Percentiles rank a stretch among this genome's conserved stretches.
phyloP scores from a whole-genome alignment of 2,113 vertebrate genomes.

The Danionella cerebrum region DNA sequence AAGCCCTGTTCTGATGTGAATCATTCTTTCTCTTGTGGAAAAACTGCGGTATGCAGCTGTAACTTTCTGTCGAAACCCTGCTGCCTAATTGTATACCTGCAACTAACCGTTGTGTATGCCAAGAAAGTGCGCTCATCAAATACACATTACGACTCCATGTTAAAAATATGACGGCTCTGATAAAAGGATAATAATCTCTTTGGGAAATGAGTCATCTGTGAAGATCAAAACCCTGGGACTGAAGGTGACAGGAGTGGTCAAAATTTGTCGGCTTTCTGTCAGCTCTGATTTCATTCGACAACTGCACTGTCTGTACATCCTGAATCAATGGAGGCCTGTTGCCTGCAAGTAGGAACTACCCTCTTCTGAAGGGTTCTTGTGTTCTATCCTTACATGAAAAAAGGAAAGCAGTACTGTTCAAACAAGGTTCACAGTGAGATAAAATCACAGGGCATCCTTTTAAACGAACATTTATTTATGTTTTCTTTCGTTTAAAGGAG shows the following conservation, averaged over 20 bases:
- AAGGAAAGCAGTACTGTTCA: no score
- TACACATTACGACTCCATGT: slow-evolving; percentile 31
- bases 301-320: slow-evolving; percentile 14
- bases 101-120: background rate
- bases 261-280: slow-evolving; percentile 48
- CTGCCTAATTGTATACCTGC: no score
- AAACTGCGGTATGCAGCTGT: no score
- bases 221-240: slow-evolving; percentile 42
- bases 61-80: no score
- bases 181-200: slow-evolving; percentile 29
- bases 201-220: background rate
- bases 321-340: slow-evolving; percentile 43
- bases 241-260: slow-evolving; percentile 36
- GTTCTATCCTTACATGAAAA: background rate
- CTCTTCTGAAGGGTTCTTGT: background rate
- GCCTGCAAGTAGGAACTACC: background rate
- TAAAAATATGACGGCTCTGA: slow-evolving; percentile 40
- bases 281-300: slow-evolving; percentile 28
- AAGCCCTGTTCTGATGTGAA: no score
- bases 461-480: background rate
- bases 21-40: no score
- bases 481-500: slow-evolving; percentile 40
- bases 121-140: background rate
- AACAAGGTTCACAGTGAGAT: no score
- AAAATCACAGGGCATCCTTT: no score